Conservation (phyloP, 2,888 invertebrate species). For the Octonoba sinensis region DNA sequence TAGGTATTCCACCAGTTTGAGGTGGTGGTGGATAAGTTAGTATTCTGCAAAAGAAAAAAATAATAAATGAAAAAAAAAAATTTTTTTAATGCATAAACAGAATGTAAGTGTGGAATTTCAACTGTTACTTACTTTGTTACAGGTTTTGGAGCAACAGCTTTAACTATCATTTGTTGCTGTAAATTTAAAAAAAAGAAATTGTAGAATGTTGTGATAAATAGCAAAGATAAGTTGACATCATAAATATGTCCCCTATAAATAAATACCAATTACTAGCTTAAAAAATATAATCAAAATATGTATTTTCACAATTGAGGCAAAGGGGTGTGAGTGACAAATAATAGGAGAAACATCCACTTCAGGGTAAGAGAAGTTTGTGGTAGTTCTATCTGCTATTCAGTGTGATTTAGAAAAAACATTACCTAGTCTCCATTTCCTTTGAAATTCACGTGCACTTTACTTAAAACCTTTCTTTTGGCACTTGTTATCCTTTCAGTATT, state of each 20-base stretch:
- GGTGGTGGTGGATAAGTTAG: conserved; percentile 86
- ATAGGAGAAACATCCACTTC: no score
- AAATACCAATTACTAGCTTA: no score
- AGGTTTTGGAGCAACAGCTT: conserved; percentile 4
- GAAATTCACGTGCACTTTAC: no score
- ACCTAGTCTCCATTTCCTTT: no score
- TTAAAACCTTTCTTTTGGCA: no score
- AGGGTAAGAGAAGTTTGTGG: no score
- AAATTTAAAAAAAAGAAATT: not conserved
- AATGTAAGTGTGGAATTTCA: not conserved
- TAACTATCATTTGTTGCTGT: conserved; percentile 7
- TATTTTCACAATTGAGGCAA: no score
- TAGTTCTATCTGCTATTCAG: no score
- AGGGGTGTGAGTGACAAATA: no score
- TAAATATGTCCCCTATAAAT: not conserved
- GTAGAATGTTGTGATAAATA: not conserved
- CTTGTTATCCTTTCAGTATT: no score
- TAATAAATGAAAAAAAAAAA: not conserved
- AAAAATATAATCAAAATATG: no score
- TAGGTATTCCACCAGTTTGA: conserved; percentile 87
- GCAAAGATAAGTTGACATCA: not conserved
- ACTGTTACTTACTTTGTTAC: conserved; percentile 37
- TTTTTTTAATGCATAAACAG: not conserved
- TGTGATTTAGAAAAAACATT: no score
- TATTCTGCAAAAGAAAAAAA: conserved; percentile 75